A percentile compares a stretch with the other conserved stretches of the same genome.
Evolutionary conservation across 2,888 invertebrate species (phyloP).

Genomic region (Morpho helenor): DNA sequence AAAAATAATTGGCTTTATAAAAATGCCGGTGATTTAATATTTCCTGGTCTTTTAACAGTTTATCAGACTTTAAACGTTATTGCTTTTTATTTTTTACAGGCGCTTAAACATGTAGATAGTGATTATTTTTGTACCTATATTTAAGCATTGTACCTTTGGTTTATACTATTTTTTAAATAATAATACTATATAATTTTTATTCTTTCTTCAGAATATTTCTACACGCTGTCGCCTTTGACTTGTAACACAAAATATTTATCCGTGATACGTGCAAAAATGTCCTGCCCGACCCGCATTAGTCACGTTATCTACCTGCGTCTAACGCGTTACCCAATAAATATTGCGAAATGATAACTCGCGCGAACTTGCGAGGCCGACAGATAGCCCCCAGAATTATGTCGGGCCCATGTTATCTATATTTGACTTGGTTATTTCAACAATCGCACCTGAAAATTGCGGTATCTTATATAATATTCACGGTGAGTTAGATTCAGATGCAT

Average conservation of each 20-base stretch:
- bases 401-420: slow-evolving; percentile 31
- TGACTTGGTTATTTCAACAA: slow-evolving; percentile 16
- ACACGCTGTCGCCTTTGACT: slow-evolving; percentile 10
- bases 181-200: too few relatives aligned
- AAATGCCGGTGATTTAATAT: too few relatives aligned
- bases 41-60: too few relatives aligned
- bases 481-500: not conserved
- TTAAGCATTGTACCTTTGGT: too few relatives aligned
- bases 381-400: slow-evolving; percentile 29
- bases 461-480: slow-evolving; percentile 11
- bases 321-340: slow-evolving; percentile 58
- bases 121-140: too few relatives aligned
- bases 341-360: slow-evolving; percentile 56
- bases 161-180: too few relatives aligned
- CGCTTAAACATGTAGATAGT: too few relatives aligned
- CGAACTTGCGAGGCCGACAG: slow-evolving; percentile 34
- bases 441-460: slow-evolving; percentile 21
- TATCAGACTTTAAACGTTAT: too few relatives aligned
- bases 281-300: slow-evolving; percentile 56
- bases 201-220: too few relatives aligned
- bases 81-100: too few relatives aligned
- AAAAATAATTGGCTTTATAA: too few relatives aligned
- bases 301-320: slow-evolving; percentile 62
- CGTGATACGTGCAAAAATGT: slow-evolving; percentile 60
- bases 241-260: slow-evolving; percentile 18